A percentile compares a stretch with the other conserved stretches of the same genome.
These are phyloP conservation scores for Pediacus dermestoides DNA, from an alignment of 2,888 invertebrate species.

Conservation along the genomic window DNA sequence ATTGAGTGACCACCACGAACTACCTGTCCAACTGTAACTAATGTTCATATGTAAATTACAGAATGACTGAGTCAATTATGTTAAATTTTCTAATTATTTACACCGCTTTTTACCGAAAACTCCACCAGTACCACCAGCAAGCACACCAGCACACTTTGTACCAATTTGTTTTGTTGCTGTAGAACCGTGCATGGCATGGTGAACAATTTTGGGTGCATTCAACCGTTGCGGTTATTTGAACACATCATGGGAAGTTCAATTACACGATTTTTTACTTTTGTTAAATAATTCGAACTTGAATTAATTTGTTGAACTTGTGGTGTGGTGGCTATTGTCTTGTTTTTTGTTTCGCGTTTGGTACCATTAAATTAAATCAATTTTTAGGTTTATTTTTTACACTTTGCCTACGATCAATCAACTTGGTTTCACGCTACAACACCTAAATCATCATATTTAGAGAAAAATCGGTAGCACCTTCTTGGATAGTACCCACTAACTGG, in stretches of 20 bases:
- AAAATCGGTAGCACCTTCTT: too few species aligned
- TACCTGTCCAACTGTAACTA: conserved; percentile 41
- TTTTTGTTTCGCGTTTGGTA: too few species aligned
- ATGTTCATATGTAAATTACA: conserved; percentile 45
- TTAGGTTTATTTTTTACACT: too few species aligned
- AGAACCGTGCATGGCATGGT: conserved; percentile 21
- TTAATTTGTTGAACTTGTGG: too few species aligned
- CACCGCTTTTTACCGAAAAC: conserved; percentile 32
- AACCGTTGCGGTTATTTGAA: conserved; percentile 26
- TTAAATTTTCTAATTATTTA: conserved; percentile 43
- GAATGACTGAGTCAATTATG: conserved; percentile 43
- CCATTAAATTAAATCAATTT: too few species aligned
- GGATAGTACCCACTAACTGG: too few species aligned
- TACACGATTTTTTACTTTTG: conserved; percentile 17
- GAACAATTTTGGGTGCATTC: conserved; percentile 26
- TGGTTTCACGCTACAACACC: too few species aligned
- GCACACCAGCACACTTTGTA: conserved; percentile 25
- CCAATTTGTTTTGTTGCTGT: conserved; percentile 19
- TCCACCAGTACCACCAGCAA: too few species aligned
- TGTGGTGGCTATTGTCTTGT: too few species aligned
- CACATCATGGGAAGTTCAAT: conserved; percentile 23
- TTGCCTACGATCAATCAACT: too few species aligned
- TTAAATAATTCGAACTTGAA: too few species aligned
- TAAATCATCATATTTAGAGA: too few species aligned
- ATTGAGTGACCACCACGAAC: conserved; percentile 14